Evolutionary conservation across 2,888 invertebrate genomes (phyloP), one percentile per base, ranked within the genome.

Genomic region (Corythucha ciliata): DNA sequence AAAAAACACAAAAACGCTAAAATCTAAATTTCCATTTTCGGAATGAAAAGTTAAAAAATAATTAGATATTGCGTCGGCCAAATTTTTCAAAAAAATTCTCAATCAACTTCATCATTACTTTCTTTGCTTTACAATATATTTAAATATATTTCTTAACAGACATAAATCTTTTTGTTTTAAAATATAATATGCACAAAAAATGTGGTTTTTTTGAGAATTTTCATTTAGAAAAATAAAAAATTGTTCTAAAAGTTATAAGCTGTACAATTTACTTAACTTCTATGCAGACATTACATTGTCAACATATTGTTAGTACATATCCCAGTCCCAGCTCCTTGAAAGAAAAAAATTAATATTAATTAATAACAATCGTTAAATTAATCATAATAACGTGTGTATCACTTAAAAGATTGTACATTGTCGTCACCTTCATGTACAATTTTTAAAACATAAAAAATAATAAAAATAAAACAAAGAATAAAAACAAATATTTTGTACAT

Each of bases 61-160:
- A 37, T 41, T 52, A 46, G 46, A 49, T 49, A 55, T 47, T 53
- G 53, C 34, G 47, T 53, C 53, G 49, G 50, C 37, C 42, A 52
- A 55, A 52, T 52, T n/a, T n/a, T n/a, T n/a, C n/a, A n/a, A 52
- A 52, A 55, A 55, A 55, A 55, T 55, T 55, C 55, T 55, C 55
- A 55, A 55, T 48, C 41, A 40, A 37, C 37, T 32, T 18, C 24
- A 47, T 24, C 25, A 7, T 21, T 47, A 25, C 16, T 47, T 21
- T 27, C 3, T 46, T 51, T 53, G 48, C 37, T 34, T 53, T 27
- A 33, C 44, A 45, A 45, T 45, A 45, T 50, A 46, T 53, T 41
- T 34, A 24, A 44, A 32, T 45, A 34, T 44, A 41, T 45, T 49
- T 53, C 32, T 29, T 44, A 51, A 54, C 47, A 54, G 39, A 47